These are phyloP conservation scores for Tetramorium alpestre DNA, from an alignment of 1,140 invertebrate genomes.

Conservation along the genomic window DNA sequence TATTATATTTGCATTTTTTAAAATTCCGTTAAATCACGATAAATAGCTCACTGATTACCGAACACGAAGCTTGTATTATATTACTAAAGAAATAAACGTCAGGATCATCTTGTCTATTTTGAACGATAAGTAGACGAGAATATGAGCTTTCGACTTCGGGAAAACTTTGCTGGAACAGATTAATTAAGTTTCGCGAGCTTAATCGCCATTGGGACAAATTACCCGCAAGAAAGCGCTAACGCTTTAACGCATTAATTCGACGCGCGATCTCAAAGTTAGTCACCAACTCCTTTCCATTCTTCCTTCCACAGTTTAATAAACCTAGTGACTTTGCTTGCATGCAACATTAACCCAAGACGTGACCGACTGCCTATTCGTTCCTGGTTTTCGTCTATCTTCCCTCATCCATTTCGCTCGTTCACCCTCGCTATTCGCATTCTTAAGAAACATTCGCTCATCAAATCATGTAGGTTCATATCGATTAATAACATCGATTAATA, in stretches of 20 bases:
- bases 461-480: not conserved
- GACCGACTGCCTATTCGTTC: constrained; percentile 72
- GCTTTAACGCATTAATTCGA: constrained; percentile 71
- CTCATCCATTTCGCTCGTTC: constrained; percentile 51
- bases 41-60: not conserved
- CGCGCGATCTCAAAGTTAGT: constrained; percentile 67
- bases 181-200: constrained; percentile 45
- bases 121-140: not conserved
- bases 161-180: constrained; percentile 15
- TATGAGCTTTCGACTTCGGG: not conserved
- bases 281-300: constrained; percentile 70
- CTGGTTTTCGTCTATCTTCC: constrained; percentile 62
- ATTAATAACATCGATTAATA: not conserved
- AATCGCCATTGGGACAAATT: constrained; percentile 16
- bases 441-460: not conserved
- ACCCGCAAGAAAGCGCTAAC: not conserved
- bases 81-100: not conserved
- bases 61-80: not conserved
- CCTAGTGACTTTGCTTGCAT: constrained; percentile 76
- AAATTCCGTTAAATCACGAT: not conserved
- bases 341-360: constrained; percentile 78
- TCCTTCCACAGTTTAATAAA: constrained; percentile 75
- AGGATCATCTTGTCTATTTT: not conserved
- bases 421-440: constrained; percentile 45
- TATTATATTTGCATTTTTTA: not conserved